Evolutionary conservation across 2,888 invertebrate genomes (phyloP).

Genomic region (Microchrysa polita): DNA sequence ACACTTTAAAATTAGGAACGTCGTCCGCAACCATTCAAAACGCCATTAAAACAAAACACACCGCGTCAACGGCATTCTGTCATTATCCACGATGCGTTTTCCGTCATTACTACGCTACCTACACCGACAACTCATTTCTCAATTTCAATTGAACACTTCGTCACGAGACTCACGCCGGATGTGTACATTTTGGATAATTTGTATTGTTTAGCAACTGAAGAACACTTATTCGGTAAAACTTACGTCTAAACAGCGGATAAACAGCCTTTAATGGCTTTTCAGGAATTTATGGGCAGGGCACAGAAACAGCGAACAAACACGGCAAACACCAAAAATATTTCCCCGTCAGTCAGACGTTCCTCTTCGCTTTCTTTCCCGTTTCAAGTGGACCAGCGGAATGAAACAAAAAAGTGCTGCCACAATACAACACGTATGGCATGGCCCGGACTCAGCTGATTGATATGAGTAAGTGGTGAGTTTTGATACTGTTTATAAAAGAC

Average conservation of each 20-base stretch:
- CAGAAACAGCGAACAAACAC: slow-evolving; percentile 39
- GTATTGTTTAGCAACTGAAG: not conserved
- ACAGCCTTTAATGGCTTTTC: slow-evolving; percentile 41
- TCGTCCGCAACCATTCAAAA: not conserved
- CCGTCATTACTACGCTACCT: slow-evolving; percentile 32
- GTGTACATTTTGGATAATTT: not conserved
- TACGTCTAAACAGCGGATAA: slow-evolving; percentile 44
- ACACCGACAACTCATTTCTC: slow-evolving; percentile 10
- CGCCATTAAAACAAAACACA: slow-evolving; percentile 32
- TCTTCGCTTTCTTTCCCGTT: not conserved
- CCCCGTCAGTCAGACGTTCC: slow-evolving; percentile 31
- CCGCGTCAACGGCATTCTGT: slow-evolving; percentile 31
- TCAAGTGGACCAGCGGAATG: not conserved
- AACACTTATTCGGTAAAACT: slow-evolving; percentile 37
- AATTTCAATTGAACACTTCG: slow-evolving; percentile 22
- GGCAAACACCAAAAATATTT: slow-evolving; percentile 44
- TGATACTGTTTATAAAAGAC: no score
- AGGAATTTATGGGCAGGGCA: slow-evolving; percentile 46
- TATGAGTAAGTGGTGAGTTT: no score
- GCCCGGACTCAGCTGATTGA: no score
- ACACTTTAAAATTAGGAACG: not conserved
- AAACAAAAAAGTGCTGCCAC: not conserved
- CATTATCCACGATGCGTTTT: slow-evolving; percentile 36
- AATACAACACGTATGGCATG: no score
- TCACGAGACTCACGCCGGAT: slow-evolving; percentile 23